phyloP scores from a whole-genome alignment of 1,140 invertebrate species.

The Drosophila jambulina region DNA sequence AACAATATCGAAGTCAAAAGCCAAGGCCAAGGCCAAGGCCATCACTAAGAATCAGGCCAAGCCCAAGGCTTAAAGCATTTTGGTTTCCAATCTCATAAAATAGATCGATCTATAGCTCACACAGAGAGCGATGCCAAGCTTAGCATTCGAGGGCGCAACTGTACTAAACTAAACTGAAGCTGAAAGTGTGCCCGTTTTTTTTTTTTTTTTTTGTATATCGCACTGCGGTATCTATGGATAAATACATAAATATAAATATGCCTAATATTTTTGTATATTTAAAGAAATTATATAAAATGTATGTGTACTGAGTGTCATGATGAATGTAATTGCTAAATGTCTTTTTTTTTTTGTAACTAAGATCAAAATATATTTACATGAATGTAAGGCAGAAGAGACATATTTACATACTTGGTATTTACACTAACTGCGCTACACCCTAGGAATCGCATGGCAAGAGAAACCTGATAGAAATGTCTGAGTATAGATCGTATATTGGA shows the following conservation, averaged over 20 bases:
- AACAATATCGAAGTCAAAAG: slow-evolving; percentile 27
- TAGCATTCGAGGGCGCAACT: slow-evolving; percentile 39
- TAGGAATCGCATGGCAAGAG: slow-evolving; percentile 2
- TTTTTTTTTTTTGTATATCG: slow-evolving; percentile 20
- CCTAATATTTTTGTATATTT: slow-evolving; percentile 34
- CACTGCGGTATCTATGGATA: slow-evolving; percentile 3
- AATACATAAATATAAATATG: slow-evolving; percentile 3
- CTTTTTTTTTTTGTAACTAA: slow-evolving; percentile 35
- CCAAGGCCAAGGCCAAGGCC: slow-evolving; percentile 33
- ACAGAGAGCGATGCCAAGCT: slow-evolving; percentile 7
- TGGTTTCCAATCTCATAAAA: background rate
- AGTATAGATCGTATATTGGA: slow-evolving; percentile 28
- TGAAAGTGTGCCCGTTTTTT: slow-evolving; percentile 33
- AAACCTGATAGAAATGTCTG: slow-evolving; percentile 32
- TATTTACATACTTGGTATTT: slow-evolving; percentile 51
- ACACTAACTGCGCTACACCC: slow-evolving; percentile 30
- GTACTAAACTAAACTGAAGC: slow-evolving; percentile 54
- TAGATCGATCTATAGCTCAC: slow-evolving; percentile 1
- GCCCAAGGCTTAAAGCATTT: slow-evolving; percentile 50
- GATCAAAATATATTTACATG: slow-evolving; percentile 19
- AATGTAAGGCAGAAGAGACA: slow-evolving; percentile 25
- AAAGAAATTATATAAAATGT: background rate
- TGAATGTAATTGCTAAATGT: slow-evolving; percentile 26
- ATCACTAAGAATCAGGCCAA: slow-evolving; percentile 37
- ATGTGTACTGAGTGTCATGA: slow-evolving; percentile 20